Base-by-base conservation (phyloP, 2,888 invertebrate genomes). In the Pachliopta kotzebuea region DNA sequence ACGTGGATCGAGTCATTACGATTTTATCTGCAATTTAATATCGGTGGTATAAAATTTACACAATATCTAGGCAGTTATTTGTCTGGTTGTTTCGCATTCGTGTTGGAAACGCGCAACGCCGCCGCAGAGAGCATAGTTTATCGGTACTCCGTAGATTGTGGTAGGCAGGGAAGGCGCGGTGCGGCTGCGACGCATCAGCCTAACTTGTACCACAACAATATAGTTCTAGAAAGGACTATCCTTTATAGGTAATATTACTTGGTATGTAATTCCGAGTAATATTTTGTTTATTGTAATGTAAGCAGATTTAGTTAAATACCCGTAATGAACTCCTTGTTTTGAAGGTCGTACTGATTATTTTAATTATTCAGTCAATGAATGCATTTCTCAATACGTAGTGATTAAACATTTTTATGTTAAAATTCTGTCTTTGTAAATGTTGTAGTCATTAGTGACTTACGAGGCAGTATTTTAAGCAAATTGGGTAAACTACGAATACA, bases 131-230 rank as follows among this genome's bases (percentile, higher is more conserved):
- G 67, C 63, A 67, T 63, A 65, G 57, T 59, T 62, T 54, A 52
- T 64, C 67, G 67, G 49, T 60, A 50, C 52, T 29, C 50, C 31
- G 49, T 63, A 61, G 61, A 57, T 60, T 68, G 67, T 56, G 68
- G 66, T 64, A 68, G 67, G 66, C 62, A 65, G 58, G 53, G 62
- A 61, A 56, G 63, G 66, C 61, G 61, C 67, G 63, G 66, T 59
- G 61, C 67, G 68, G 62, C 53, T 57, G 55, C 57, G 62, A 63
- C 65, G 66, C 67, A 66, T 62, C 62, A 54, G 65, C 56, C 58
- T 50, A 53, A 50, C 60, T 56, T 56, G 54, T 60, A 59, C 58
- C 42, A 42, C 63, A 57, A 62, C 37, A 26, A 67, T 60, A 57
- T 56, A 65, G 60, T 52, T 42, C 64, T 65, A 37, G 60, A 65